These are phyloP conservation scores for Andrena chrysosceles DNA, from an alignment of 2,888 invertebrate species.

Conservation along the genomic window DNA sequence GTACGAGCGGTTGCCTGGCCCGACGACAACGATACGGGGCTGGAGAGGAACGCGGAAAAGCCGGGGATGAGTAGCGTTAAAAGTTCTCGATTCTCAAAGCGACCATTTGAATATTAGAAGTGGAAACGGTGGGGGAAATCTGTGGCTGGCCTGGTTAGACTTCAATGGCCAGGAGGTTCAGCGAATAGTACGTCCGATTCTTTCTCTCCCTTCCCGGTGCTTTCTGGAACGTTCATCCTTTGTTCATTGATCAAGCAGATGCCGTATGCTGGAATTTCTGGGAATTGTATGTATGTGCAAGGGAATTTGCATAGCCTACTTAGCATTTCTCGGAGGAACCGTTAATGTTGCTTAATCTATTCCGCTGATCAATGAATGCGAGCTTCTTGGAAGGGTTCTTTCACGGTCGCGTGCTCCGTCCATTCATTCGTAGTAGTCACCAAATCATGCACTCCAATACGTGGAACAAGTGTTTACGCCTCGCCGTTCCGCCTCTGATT, in stretches of 20 bases:
- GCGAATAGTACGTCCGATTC: not conserved
- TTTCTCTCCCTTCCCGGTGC: not conserved
- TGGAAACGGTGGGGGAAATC: not conserved
- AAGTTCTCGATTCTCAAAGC: slow-evolving; percentile 11
- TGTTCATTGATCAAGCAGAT: not conserved
- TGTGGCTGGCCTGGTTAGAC: slow-evolving; percentile 18
- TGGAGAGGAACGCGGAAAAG: slow-evolving; percentile 10
- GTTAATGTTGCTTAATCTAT: slow-evolving; percentile 53
- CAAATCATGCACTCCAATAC: slow-evolving; percentile 47
- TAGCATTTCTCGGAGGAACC: slow-evolving; percentile 58
- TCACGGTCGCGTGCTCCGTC: slow-evolving; percentile 61
- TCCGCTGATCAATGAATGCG: slow-evolving; percentile 63
- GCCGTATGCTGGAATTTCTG: slow-evolving; percentile 10
- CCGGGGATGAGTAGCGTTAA: slow-evolving; percentile 5
- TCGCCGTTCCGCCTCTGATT: slow-evolving; percentile 22
- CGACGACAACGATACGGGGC: not conserved
- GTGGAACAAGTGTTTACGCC: slow-evolving; percentile 11
- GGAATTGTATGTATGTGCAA: slow-evolving; percentile 28
- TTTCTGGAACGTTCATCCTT: not conserved
- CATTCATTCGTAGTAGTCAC: slow-evolving; percentile 60
- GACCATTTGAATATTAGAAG: slow-evolving; percentile 11
- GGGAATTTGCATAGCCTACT: slow-evolving; percentile 61
- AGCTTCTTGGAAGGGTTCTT: slow-evolving; percentile 65
- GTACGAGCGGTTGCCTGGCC: slow-evolving; percentile 30
- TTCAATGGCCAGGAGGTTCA: slow-evolving; percentile 1